Base-by-base conservation (phyloP, 1,140 invertebrate genomes). In the Ceratina australensis region DNA sequence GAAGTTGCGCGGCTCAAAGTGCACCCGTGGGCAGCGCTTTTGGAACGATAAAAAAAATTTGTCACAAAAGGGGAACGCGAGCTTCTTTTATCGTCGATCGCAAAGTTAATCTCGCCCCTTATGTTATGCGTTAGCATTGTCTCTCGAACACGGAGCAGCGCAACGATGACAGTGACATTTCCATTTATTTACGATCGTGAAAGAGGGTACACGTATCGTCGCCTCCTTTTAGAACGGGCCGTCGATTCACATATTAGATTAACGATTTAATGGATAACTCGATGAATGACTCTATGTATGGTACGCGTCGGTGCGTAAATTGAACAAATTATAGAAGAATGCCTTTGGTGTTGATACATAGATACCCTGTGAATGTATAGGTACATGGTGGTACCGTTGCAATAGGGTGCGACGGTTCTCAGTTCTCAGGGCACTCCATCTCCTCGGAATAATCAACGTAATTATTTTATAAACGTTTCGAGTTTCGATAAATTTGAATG, bases 281-380 rank as follows among this genome's bases (percentile, higher is more conserved):
- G 87, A 88, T 87, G 87, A 91, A 88, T 89, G 85, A 85, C 82
- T 87, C 82, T 88, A 86, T 87, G 72, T 73, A 82, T 71, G 69
- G 75, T 87, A 89, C 88, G 83, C 88, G 89, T 88, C 82, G 82
- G 79, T 90, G 87, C 89, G 89, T 91, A 89, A 90, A 91, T 90
- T 91, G 90, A 90, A 88, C 89, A 91, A 91, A 91, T 90, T 90
- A 90, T 84, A 90, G 87, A 91, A 91, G 89, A 90, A 91, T 91
- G 88, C 86, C 84, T 83, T 86, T 71, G 80, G 80, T 83, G 81
- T 72, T 81, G 63, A 78, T 83, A 80, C 79, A 85, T 83, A 79
- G 78, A 86, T 83, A 87, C 83, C 86, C 86, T 80, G 16, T 80
- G 78, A 74, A 79, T 81, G 79, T 87, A n/a, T n/a, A n/a, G n/a